Evolutionary conservation across 2,888 invertebrate species (phyloP).

Genomic region (Amblyjoppa fuscipennis): DNA sequence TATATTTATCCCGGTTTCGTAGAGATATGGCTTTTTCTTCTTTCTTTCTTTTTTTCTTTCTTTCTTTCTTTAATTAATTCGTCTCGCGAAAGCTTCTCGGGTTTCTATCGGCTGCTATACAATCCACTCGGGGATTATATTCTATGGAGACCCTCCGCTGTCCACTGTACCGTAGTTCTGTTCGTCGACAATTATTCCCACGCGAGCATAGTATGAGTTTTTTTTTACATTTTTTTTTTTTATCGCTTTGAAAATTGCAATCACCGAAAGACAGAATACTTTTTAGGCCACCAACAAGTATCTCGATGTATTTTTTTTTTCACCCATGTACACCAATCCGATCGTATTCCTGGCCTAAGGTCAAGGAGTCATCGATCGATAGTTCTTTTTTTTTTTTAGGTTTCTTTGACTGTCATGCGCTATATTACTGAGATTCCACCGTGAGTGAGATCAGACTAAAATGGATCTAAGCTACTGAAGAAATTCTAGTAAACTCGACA

Average conservation of each 20-base stretch:
- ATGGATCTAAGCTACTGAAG: too few relatives aligned
- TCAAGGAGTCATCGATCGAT: neutral
- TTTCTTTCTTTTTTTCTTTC: conserved; percentile 18
- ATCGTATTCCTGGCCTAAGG: neutral
- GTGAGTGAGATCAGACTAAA: too few relatives aligned
- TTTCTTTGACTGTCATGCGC: neutral
- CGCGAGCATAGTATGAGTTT: neutral
- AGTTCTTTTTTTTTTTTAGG: neutral
- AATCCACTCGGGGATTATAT: conserved; percentile 1
- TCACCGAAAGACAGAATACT: neutral
- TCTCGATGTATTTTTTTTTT: neutral
- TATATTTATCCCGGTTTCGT: conserved; percentile 64
- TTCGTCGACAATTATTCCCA: conserved; percentile 10
- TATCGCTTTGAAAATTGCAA: neutral
- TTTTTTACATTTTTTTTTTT: neutral
- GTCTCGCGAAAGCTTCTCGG: conserved; percentile 31
- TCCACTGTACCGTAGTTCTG: neutral
- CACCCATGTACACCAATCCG: neutral
- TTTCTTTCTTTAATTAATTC: conserved; percentile 53
- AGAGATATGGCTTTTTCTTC: conserved; percentile 27
- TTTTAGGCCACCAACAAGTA: neutral
- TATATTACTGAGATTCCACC: too few relatives aligned
- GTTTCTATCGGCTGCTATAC: conserved; percentile 12
- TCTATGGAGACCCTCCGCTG: conserved; percentile 11
- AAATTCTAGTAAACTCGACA: too few relatives aligned